Base-by-base conservation (phyloP, 2,797 vertebrate genomes). In the Eulemur rubriventer region DNA sequence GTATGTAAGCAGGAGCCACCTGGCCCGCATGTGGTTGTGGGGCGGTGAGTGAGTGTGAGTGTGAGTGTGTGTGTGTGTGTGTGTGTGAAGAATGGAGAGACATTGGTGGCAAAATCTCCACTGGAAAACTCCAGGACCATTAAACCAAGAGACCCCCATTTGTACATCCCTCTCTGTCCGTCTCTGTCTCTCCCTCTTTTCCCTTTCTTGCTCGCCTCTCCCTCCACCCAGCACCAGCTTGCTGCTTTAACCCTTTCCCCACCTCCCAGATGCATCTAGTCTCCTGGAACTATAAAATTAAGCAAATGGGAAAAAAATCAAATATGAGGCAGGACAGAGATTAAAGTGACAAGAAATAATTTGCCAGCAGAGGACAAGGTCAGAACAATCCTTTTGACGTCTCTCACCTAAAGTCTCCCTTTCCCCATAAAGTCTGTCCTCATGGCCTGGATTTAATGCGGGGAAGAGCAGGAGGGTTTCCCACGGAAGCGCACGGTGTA, bases 1-100 rank as follows among this genome's bases (percentile, higher is more conserved):
- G 95, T 97, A 92, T 94, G 94, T 98, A 98, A 98, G 98, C 97
- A 97, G 95, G 91, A 93, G 55, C 93, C 94, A 97, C 96, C 97
- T 96, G 97, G 97, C 76, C 87, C 80, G 90, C 17, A 4, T 41
- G 89, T 87, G 96, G 79, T 8, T 17, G 43, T 16, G 35, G 61
- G 12, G 41, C 0, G 7, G 2, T 33, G 65, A 48, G 57, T 13
- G 35, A 50, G 78, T 17, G 81, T 10, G 13, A 26, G 48, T 28
- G 67, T 16, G 65, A n/a, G 38, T 7, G 48, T 26, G 38, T 3
- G 52, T 20, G 72, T 22, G 85, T 3, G 70, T 7, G 24, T 28
- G 76, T 35, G 78, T 43, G 63, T 9, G 69, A 72, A 20, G 18
- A 65, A 48, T 67, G 30, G 50, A 35, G 35, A 82, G 76, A 59